Conservation (phyloP, 2,797 vertebrate genomes). For the Neosilurus hyrtlii region DNA sequence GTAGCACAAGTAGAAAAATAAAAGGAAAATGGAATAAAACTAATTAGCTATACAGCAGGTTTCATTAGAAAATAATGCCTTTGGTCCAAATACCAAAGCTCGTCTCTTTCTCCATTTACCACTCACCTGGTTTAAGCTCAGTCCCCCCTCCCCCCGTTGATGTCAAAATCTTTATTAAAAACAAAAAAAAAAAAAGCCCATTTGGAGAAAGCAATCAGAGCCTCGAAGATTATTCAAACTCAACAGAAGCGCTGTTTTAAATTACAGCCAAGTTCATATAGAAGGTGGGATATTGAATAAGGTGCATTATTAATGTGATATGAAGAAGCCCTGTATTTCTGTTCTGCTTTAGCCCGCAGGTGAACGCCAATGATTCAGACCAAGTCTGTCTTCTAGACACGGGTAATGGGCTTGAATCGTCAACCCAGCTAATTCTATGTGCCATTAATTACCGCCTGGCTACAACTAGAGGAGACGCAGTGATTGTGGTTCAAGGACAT, state of each 20-base stretch:
- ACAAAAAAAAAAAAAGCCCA: background rate
- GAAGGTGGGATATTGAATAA: conserved; percentile 49
- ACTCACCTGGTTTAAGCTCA: background rate
- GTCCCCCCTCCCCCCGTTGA: background rate
- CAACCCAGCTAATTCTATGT: conserved; percentile 46
- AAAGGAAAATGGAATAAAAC: no score
- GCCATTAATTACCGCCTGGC: conserved; percentile 51
- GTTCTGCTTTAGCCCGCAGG: conserved; percentile 18
- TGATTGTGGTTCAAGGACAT: conserved; percentile 49
- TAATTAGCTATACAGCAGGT: background rate
- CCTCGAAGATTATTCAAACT: conserved; percentile 3
- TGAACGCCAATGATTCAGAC: conserved; percentile 36
- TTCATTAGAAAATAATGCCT: background rate
- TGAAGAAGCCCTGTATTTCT: conserved; percentile 29
- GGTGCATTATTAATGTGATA: conserved; percentile 48
- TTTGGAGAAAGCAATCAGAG: conserved; percentile 22
- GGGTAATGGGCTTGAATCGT: conserved; percentile 45
- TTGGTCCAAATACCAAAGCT: background rate
- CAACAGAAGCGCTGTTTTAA: conserved; percentile 41
- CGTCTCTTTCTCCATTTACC: background rate
- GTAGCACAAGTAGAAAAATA: background rate
- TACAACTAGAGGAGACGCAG: conserved; percentile 27
- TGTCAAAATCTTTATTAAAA: conserved; percentile 1
- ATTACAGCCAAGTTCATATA: conserved; percentile 36
- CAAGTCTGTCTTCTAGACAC: conserved; percentile 27